A percentile compares a stretch with the other conserved stretches of the same genome.
Conservation (phyloP, 2,113 vertebrate species). For the Cinclus cinclus region DNA sequence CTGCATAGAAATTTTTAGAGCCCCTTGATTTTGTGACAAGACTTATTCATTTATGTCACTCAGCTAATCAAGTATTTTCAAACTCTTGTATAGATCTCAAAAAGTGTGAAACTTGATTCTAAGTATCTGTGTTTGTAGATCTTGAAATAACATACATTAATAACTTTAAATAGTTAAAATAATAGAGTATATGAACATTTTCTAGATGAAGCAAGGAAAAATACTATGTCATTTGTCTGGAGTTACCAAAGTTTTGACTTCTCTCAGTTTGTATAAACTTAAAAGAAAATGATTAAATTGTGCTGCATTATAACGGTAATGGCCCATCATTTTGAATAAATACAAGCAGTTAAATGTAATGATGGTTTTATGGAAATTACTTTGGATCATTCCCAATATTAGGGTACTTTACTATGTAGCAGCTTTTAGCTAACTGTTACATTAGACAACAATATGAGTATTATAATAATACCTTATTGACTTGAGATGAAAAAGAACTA, state of each 20-base stretch:
- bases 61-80: neutral
- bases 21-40: neutral
- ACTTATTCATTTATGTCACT: neutral
- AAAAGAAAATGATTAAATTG: neutral
- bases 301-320: constrained; percentile 6
- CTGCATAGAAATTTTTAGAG: neutral
- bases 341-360: constrained; percentile 34
- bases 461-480: neutral
- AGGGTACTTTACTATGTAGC: neutral
- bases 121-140: neutral
- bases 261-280: neutral
- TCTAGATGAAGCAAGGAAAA: neutral
- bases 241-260: neutral
- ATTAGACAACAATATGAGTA: neutral
- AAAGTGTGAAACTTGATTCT: neutral
- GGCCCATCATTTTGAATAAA: constrained; percentile 46
- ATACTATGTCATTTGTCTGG: neutral
- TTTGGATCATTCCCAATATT: constrained; percentile 2
- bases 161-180: neutral
- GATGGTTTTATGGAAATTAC: constrained; percentile 38
- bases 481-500: neutral
- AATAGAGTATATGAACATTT: neutral
- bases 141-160: neutral
- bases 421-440: constrained; percentile 27
- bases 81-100: neutral